Conservation (phyloP, 2,888 invertebrate genomes). For the Thymelicus acteon region DNA sequence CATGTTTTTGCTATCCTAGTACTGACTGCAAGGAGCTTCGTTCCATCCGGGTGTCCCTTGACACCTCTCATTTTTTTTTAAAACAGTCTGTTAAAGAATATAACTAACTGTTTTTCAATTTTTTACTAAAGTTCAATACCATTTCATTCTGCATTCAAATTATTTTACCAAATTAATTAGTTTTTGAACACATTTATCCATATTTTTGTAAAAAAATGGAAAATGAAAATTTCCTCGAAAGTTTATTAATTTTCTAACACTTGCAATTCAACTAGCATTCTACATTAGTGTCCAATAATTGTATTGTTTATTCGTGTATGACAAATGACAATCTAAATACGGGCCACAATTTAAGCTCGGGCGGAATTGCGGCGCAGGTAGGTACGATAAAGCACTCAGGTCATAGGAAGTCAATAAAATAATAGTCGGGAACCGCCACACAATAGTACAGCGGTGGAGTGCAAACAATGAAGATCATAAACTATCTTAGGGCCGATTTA, state of each 20-base stretch:
- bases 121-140: no score
- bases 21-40: no score
- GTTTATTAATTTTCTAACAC: neutral
- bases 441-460: conserved; percentile 54
- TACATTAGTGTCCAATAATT: neutral
- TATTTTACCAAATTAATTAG: no score
- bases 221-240: neutral
- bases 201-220: neutral
- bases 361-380: conserved; percentile 29
- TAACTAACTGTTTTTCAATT: no score
- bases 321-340: conserved; percentile 31
- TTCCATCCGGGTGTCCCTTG: no score
- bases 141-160: no score
- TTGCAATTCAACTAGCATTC: neutral
- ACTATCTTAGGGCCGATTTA: conserved; percentile 50
- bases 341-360: conserved; percentile 27
- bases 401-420: conserved; percentile 70
- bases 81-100: no score
- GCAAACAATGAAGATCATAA: conserved; percentile 69
- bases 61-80: no score
- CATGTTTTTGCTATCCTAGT: no score
- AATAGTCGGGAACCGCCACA: conserved; percentile 58
- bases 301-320: conserved; percentile 21
- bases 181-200: no score
- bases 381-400: conserved; percentile 40